Base-by-base conservation (phyloP, 2,888 invertebrate species). In the Nasonia oneida region DNA sequence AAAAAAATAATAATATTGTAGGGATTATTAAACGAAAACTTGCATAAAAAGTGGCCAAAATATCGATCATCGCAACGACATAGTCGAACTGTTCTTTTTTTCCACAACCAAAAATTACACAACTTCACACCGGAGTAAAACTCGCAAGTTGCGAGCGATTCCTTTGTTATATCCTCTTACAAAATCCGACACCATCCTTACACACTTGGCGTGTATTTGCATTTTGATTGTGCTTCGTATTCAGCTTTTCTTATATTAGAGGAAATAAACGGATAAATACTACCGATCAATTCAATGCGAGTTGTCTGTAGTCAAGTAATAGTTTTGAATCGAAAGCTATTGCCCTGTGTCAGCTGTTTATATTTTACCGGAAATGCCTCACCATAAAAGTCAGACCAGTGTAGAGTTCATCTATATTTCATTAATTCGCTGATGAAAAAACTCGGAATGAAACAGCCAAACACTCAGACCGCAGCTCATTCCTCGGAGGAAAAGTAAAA, bases 11-110 rank as follows among this genome's bases (percentile, higher is more conserved):
- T 77, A 80, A 75, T 70, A 86, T 33, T 83, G 78, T 81, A 85
- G 74, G 83, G 77, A 83, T 77, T 85, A 77, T 79, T 83, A 18
- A 67, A 85, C n/a, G 73, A 73, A 47, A 81, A 77, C 64, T 81
- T 81, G 83, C 79, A 87, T 85, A 83, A 87, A 83, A 83, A 87
- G 87, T 87, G 85, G 87, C 87, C 87, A 87, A 87, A 87, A 85
- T 85, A 78, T 87, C 87, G 87, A 87, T 87, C 78, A 85, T 81
- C 76, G 80, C 85, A 85, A 83, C 77, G 67, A 73, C 78, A 61
- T 85, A 83, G 85, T 84, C 74, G 50, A 85, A 80, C 42, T 82
- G 29, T 87, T 47, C 47, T 47, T 84, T 83, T 82, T 87, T 84
- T 83, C 84, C 84, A 84, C 67, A 67, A 86, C 81, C 85, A 83